Conservation (phyloP, 1,140 invertebrate species). For the Platyscapa corneri region DNA sequence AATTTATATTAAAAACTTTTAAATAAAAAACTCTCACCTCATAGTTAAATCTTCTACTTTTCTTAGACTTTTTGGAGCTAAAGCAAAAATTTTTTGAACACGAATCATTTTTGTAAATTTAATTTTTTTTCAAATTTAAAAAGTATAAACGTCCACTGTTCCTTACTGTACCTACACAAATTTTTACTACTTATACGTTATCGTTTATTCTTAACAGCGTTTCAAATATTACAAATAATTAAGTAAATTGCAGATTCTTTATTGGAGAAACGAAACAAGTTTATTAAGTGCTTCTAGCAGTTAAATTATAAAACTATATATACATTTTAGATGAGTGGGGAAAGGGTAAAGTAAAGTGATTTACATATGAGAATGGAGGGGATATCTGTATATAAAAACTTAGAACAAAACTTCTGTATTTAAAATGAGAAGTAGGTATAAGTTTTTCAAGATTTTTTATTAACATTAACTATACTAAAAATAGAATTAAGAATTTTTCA, state of each 20-base stretch:
- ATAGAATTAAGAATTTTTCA: too few relatives aligned
- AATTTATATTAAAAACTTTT: neutral
- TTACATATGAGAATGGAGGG: too few relatives aligned
- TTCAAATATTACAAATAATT: neutral
- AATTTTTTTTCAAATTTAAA: neutral
- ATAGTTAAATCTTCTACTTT: slow-evolving; percentile 54
- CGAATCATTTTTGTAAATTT: slow-evolving; percentile 54
- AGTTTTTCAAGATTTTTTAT: too few relatives aligned
- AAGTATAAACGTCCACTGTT: neutral
- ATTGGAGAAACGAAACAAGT: neutral
- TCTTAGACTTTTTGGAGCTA: slow-evolving; percentile 49
- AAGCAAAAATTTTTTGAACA: slow-evolving; percentile 49
- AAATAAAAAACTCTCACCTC: slow-evolving; percentile 54
- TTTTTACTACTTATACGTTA: neutral
- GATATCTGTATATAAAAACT: too few relatives aligned
- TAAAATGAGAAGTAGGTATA: too few relatives aligned
- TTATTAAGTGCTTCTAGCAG: neutral
- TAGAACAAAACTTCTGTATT: too few relatives aligned
- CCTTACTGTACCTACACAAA: neutral
- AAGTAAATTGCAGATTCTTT: neutral
- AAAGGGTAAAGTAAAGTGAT: neutral
- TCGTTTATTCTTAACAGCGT: neutral
- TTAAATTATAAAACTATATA: neutral
- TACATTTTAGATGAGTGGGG: neutral
- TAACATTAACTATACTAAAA: too few relatives aligned